Percentiles rank a stretch among this genome's conserved stretches.
These are phyloP conservation scores for Ditula angustiorana DNA, from an alignment of 2,888 invertebrate genomes.

Conservation along the genomic window DNA sequence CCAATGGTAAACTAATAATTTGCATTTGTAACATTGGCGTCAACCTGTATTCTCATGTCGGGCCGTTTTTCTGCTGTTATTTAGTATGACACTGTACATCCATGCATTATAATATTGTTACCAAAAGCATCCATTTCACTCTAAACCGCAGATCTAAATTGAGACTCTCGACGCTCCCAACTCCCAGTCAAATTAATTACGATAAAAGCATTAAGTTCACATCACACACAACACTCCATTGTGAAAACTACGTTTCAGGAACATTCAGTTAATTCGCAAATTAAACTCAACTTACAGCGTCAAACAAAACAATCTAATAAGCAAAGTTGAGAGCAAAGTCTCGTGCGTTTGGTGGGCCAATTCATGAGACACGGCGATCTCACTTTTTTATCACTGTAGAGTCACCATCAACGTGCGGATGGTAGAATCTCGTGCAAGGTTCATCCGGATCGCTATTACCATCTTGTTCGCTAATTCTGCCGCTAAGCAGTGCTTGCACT, in stretches of 20 bases:
- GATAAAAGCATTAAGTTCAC: conserved; percentile 25
- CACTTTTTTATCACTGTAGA: too few species aligned
- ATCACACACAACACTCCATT: conserved; percentile 23
- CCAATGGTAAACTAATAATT: too few species aligned
- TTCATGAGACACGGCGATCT: not conserved
- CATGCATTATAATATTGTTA: too few species aligned
- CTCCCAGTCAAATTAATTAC: conserved; percentile 19
- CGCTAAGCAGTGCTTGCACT: too few species aligned
- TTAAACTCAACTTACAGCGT: conserved; percentile 46
- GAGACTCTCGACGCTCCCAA: not conserved
- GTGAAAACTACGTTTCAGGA: conserved; percentile 48
- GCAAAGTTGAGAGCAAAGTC: conserved; percentile 72
- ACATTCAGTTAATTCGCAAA: conserved; percentile 62
- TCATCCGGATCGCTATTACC: too few species aligned
- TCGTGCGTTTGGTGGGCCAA: conserved; percentile 45
- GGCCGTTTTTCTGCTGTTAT: too few species aligned
- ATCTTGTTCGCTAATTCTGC: too few species aligned
- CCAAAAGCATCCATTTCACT: not conserved
- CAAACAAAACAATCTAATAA: conserved; percentile 78
- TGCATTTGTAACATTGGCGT: too few species aligned
- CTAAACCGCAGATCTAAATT: not conserved
- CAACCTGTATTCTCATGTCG: too few species aligned
- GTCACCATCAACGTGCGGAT: too few species aligned
- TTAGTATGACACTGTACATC: too few species aligned
- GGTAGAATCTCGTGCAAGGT: too few species aligned